Conservation (phyloP, 2,113 vertebrate genomes). For the Brienomyrus brachyistius region DNA sequence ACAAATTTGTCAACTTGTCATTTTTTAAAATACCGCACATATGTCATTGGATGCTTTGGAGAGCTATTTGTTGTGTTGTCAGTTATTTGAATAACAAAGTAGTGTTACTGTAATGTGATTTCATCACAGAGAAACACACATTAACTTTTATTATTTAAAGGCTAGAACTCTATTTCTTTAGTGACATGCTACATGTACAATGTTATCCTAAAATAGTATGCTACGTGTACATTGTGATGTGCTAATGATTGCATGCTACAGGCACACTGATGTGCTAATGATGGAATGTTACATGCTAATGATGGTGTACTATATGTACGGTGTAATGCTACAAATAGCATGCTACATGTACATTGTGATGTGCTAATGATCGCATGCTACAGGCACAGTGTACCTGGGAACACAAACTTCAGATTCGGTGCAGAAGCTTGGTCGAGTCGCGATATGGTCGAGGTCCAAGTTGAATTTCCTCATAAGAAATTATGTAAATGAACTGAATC, state of each 20-base stretch:
- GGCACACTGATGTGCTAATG: background rate
- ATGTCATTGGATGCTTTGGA: conserved; percentile 8
- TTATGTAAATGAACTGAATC: too few species aligned
- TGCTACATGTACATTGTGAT: background rate
- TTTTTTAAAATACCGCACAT: conserved; percentile 11
- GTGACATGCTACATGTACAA: background rate
- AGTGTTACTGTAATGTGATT: background rate
- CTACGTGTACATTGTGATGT: background rate
- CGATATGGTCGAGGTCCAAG: too few species aligned
- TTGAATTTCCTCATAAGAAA: too few species aligned
- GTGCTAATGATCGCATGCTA: background rate
- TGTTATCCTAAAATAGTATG: background rate
- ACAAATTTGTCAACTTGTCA: conserved; percentile 13
- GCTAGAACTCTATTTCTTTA: background rate
- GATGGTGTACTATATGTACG: background rate
- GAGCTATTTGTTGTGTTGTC: conserved; percentile 8
- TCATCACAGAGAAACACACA: background rate
- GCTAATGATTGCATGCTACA: background rate
- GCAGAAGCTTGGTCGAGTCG: too few species aligned
- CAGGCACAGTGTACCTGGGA: too few species aligned
- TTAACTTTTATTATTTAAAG: background rate
- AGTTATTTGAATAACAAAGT: conserved; percentile 13
- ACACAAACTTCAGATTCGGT: too few species aligned
- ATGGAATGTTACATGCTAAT: background rate
- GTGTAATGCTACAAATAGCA: background rate